These are phyloP conservation scores for Microdon myrmicae DNA, from an alignment of 2,888 invertebrate genomes.

Conservation along the genomic window DNA sequence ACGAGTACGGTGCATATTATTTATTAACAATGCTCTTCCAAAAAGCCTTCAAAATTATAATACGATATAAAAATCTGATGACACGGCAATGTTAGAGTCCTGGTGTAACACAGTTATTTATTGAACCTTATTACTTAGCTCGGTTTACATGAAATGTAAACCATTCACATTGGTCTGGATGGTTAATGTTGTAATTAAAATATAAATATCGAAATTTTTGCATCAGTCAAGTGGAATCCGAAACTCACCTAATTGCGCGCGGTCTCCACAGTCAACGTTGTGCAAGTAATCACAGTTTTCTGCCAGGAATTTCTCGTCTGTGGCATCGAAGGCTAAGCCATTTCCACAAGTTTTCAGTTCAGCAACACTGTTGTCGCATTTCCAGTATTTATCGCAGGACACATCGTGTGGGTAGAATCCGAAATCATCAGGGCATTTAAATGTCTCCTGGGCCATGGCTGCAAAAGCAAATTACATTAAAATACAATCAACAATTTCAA, in stretches of 20 bases:
- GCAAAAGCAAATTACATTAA: slow-evolving; percentile 60
- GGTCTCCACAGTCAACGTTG: slow-evolving; percentile 92
- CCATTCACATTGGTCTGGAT: no score
- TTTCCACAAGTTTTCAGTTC: slow-evolving; percentile 94
- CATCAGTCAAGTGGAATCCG: no score
- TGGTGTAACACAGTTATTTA: no score
- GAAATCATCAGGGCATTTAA: slow-evolving; percentile 94
- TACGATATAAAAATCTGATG: no score
- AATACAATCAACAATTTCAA: background rate
- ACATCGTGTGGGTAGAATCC: slow-evolving; percentile 91
- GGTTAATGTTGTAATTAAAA: no score
- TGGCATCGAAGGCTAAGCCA: slow-evolving; percentile 90
- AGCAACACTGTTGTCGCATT: slow-evolving; percentile 88
- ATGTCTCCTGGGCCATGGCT: slow-evolving; percentile 82
- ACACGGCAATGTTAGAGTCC: no score
- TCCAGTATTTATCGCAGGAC: slow-evolving; percentile 96
- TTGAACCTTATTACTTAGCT: no score
- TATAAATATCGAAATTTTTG: no score
- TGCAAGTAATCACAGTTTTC: slow-evolving; percentile 96
- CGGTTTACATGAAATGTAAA: no score
- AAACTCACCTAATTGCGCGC: slow-evolving; percentile 81
- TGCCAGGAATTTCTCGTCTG: slow-evolving; percentile 88
- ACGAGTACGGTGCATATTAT: no score
- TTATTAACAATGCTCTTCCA: no score
- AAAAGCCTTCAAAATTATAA: no score